Percentiles rank a stretch among this genome's conserved stretches.
phyloP scores from a whole-genome alignment of 2,113 vertebrate genomes.

The Gavia stellata region DNA sequence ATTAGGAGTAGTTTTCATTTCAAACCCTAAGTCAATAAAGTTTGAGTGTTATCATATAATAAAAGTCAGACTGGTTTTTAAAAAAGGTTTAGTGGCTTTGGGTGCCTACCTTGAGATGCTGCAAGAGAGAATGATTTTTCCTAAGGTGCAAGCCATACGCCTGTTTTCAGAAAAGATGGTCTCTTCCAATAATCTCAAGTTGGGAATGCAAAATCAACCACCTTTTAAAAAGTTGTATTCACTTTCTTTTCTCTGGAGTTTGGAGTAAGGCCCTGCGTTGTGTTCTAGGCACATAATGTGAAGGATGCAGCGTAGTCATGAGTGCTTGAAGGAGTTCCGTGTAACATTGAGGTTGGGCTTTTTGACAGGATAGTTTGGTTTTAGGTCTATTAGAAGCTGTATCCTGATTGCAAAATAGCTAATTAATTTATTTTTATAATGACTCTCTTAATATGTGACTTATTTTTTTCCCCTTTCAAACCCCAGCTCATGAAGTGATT shows the following conservation, averaged over 20 bases:
- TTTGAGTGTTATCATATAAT: not conserved
- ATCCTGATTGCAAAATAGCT: not conserved
- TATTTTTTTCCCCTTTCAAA: not conserved
- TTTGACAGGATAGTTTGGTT: not conserved
- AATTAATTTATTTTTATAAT: not conserved
- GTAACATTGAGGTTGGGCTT: not conserved
- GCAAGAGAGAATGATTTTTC: not conserved
- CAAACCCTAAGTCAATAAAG: not conserved
- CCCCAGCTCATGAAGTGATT: not conserved
- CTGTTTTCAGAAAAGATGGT: not conserved
- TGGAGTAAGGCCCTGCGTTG: not conserved
- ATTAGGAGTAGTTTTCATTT: not conserved
- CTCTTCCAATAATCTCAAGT: too few relatives aligned
- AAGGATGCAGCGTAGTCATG: not conserved
- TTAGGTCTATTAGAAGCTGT: not conserved
- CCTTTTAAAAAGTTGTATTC: not conserved
- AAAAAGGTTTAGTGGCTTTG: not conserved
- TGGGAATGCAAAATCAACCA: not conserved
- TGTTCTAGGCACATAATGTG: accelerated
- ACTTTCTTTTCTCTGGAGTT: not conserved
- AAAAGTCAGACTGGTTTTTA: not conserved
- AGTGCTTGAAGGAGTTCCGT: not conserved
- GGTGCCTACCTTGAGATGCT: not conserved
- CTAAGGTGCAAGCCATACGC: not conserved
- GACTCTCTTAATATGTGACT: accelerated